Base-by-base conservation (phyloP, 2,113 vertebrate species). In the Anhinga rufa region DNA sequence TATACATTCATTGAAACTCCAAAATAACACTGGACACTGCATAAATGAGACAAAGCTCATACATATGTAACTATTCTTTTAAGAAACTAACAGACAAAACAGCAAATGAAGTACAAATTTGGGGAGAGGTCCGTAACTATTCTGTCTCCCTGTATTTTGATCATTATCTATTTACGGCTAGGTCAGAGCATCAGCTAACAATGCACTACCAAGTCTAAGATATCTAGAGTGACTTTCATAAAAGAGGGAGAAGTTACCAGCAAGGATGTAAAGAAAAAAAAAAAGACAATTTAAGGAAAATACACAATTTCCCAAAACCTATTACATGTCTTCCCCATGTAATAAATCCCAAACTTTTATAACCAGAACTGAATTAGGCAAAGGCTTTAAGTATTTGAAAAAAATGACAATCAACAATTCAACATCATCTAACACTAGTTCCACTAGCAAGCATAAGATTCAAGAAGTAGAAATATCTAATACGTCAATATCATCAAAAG, bases 41-140 rank as follows among this genome's bases (percentile, higher is more conserved):
- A 86, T 82, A 94, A 94, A 90, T 95, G 78, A 97, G 95, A 97
- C 74, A 92, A 91, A 81, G 84, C 94, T 95, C 86, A 90, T 82
- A 94, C 84, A 93, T 58, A 91, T 2, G 36, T 85, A 92, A 92
- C 92, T 95, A 69, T 65, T 69, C 55, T 92, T 92, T 94, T 78
- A 92, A 94, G 77, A 84, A 85, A 25, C 36, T 86, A 92, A 95
- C 81, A 97, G 83, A 96, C 81, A 94, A 76, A 97, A 90, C 71
- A 84, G 42, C 66, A 96, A 95, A 95, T 28, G 87, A 88, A 91
- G 36, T 83, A 95, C 68, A 95, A 82, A 86, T 57, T 65, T 2
- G 7, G 68, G 66, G 11, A 85, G 51, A 9, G 46, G 46, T 76
- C 40, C 11, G 3, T 38, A 84, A 38, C 71, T 91, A 61, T 29